Evolutionary conservation across 2,888 invertebrate genomes (phyloP).

Genomic region (Therioaphis trifolii): DNA sequence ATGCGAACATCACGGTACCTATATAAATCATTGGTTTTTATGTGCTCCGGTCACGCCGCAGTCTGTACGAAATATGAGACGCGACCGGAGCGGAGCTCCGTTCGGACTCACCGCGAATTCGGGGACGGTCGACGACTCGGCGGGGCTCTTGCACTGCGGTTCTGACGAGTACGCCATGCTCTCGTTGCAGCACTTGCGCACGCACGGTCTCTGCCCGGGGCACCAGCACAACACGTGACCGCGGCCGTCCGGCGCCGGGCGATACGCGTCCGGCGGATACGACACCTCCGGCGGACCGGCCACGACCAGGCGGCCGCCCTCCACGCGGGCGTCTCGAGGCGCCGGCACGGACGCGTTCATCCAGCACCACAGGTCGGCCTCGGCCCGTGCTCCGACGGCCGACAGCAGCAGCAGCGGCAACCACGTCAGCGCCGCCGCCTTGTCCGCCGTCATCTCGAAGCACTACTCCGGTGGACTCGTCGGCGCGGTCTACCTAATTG

Average conservation of each 20-base stretch:
- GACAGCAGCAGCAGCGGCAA: background rate
- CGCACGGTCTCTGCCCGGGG: background rate
- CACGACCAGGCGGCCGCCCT: background rate
- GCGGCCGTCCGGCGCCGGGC: background rate
- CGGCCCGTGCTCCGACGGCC: background rate
- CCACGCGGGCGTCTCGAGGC: background rate
- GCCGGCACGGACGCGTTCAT: conserved; percentile 15
- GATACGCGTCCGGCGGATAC: conserved; percentile 18
- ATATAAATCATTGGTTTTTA: too few species aligned
- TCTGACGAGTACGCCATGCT: background rate
- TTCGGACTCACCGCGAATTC: conserved; percentile 16
- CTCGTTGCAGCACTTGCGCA: conserved; percentile 28
- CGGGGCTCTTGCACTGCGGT: background rate
- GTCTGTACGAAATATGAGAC: too few species aligned
- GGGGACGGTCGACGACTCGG: background rate
- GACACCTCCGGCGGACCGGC: background rate
- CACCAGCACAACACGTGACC: conserved; percentile 44
- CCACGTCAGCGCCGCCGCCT: background rate
- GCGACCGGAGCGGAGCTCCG: too few species aligned
- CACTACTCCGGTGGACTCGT: too few species aligned
- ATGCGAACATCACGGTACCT: too few species aligned
- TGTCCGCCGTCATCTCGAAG: too few species aligned
- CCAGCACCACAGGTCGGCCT: background rate
- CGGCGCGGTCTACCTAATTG: too few species aligned
- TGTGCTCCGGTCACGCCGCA: too few species aligned